Evolutionary conservation across 2,113 vertebrate genomes (phyloP), one percentile per base, ranked within the genome.

Genomic region (Pachycephala philippinensis): DNA sequence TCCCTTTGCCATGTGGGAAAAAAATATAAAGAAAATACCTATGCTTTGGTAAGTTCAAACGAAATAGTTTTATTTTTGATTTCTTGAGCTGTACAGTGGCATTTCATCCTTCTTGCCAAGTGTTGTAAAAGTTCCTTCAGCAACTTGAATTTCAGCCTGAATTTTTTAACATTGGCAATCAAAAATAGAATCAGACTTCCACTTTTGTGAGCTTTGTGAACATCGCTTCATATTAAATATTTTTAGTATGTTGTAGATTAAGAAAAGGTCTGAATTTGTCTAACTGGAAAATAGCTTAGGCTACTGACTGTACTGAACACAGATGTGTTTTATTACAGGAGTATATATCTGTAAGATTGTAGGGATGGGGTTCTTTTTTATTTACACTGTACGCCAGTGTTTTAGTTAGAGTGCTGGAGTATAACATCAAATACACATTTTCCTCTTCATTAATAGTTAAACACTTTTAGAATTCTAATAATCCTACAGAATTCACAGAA

Each of bases 81-180:
- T 92, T 97, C 65, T 87, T 91, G 76, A 84, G 72, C 76, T 71
- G 72, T 90, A 95, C 96, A 92, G 94, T 92, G 95, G 94, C 94
- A 92, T 96, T 95, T 92, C 44, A 64, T 89, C 18, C 56, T n/a
- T 78, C 52, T 26, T 78, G 91, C 96, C 95, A 97, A 92, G 44
- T 52, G 80, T 68, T 87, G 69, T 95, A 89, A 87, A 95, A 84
- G 64, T 93, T 95, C 47, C 74, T 95, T 84, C 71, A 81, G 84
- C 49, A 93, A 68, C 60, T 94, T 95, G 89, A 95, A 54, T 95
- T 96, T 89, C 86, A 91, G 47, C 69, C 91, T 95, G 86, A 84
- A 75, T 91, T 93, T 89, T 95, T 90, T 84, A 89, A 68, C 2
- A 11, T 9, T 95, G 86, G 69, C 84, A 94, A 79, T 92, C 60